These are phyloP conservation scores for Amphiura filiformis DNA, from an alignment of 35 echinoderm and acorn worm species.

Conservation along the genomic window DNA sequence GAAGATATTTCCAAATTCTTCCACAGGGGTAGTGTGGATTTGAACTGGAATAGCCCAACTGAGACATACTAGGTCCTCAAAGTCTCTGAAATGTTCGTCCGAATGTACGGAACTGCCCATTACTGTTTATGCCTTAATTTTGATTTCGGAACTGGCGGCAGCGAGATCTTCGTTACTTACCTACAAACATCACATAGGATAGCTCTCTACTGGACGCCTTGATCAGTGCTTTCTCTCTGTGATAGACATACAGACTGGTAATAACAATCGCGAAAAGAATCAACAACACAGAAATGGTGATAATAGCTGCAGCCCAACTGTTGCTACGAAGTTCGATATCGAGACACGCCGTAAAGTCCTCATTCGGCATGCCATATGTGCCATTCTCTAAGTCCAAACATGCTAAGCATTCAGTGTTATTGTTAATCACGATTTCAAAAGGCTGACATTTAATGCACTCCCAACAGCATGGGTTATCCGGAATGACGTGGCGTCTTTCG, in stretches of 20 bases:
- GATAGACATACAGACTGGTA: conserved; percentile 48
- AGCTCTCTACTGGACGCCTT: conserved; percentile 93
- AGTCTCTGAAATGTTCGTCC: no score
- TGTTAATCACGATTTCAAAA: conserved; percentile 58
- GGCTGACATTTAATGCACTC: conserved; percentile 49
- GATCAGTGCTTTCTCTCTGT: conserved; percentile 77
- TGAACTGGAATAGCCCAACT: no score
- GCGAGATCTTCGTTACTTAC: no score
- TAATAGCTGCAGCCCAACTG: conserved; percentile 39
- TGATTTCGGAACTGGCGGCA: no score
- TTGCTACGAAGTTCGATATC: conserved; percentile 18
- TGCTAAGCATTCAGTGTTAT: conserved; percentile 52
- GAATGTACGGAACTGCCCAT: no score
- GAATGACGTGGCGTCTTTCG: conserved; percentile 41
- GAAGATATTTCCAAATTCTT: no score
- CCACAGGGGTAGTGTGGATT: no score
- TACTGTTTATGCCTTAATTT: no score
- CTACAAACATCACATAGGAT: conserved; percentile 67
- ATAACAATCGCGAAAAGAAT: conserved; percentile 41
- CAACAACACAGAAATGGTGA: conserved; percentile 52
- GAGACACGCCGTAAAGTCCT: conserved; percentile 31
- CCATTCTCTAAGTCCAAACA: conserved; percentile 31
- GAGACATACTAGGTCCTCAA: no score
- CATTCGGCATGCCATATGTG: conserved; percentile 53
- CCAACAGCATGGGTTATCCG: conserved; percentile 90